Percentiles rank a stretch among this genome's conserved stretches.
Evolutionary conservation across 2,888 invertebrate species (phyloP).

Genomic region (Diaprepes abbreviatus): DNA sequence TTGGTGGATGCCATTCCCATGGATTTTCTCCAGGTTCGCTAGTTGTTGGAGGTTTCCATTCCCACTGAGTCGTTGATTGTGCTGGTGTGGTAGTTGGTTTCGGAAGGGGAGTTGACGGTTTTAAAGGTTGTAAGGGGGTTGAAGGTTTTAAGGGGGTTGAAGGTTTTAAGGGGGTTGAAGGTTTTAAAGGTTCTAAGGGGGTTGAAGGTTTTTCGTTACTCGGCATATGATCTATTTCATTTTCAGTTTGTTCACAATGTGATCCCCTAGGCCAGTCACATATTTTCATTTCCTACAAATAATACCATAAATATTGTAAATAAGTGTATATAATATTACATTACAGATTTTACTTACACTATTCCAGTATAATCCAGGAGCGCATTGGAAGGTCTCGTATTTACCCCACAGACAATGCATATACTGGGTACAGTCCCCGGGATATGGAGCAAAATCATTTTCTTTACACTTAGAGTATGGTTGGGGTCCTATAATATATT

Average conservation of each 20-base stretch:
- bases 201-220: constrained; percentile 27
- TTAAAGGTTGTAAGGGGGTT: not conserved
- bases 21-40: constrained; percentile 50
- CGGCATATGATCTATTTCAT: constrained; percentile 41
- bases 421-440: constrained; percentile 81
- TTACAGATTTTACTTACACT: constrained; percentile 67
- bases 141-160: not conserved
- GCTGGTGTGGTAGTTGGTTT: constrained; percentile 57
- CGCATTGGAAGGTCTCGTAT: constrained; percentile 79
- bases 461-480: constrained; percentile 73
- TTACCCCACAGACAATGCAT: constrained; percentile 85
- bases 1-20: constrained; percentile 62
- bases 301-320: too few relatives aligned
- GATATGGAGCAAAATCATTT: constrained; percentile 76
- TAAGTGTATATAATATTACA: not conserved
- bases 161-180: constrained; percentile 45
- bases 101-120: constrained; percentile 31
- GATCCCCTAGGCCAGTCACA: constrained; percentile 83
- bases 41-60: constrained; percentile 53
- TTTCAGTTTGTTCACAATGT: constrained; percentile 68
- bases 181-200: constrained; percentile 39
- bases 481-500: constrained; percentile 54
- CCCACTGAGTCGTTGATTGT: constrained; percentile 52
- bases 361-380: constrained; percentile 82
- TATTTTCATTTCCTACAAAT: constrained; percentile 71